Base-by-base conservation (phyloP, 2,113 vertebrate genomes). In the Megaceryle torquata region DNA sequence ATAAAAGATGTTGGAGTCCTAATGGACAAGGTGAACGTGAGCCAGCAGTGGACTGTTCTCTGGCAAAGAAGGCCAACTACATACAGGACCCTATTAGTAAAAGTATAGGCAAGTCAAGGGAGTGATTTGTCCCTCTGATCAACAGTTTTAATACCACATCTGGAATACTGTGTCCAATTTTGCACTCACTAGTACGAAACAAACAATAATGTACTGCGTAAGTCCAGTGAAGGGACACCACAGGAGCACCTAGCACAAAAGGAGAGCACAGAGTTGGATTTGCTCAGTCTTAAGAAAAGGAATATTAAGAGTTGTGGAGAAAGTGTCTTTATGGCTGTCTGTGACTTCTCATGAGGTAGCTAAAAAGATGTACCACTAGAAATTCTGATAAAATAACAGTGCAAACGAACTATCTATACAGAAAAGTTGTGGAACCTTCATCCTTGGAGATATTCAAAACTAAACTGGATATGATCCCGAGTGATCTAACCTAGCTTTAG, bases 31-130 rank as follows among this genome's bases (percentile, higher is more conserved):
- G 16, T 26, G 14, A 92, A 65, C 5, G 5, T 0, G 2, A 88
- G 13, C 16, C 25, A 85, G 44, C 7, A 88, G n/a, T 13, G 26
- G 63, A 41, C 6, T 16, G 11, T 65, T 77, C 56, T 57, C 64
- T 37, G 24, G 22, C 54, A 28, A 85, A 63, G 33, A 24, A 41
- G 25, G 11, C 21, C 56, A 89, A 37, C 7, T 24, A 54, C 28
- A 44, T 5, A 41, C 31, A 68, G 35, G 31, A 64, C n/a, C 0
- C 0, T 13, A 65, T 26, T 39, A 82, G 44, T 17, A 51, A 19
- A 90, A 59, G 31, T 25, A 35, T 6, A 72, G 53, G 53, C 18
- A 74, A 63, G 68, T 35, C 44, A 35, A 11, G 5, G 31, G 64
- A 78, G 43, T 3, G 31, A 72, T 33, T 31, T 63, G 6, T 13